Percentiles rank a stretch among this genome's conserved stretches.
phyloP scores from a whole-genome alignment of 1,140 invertebrate genomes.

The Vollenhovia emeryi region DNA sequence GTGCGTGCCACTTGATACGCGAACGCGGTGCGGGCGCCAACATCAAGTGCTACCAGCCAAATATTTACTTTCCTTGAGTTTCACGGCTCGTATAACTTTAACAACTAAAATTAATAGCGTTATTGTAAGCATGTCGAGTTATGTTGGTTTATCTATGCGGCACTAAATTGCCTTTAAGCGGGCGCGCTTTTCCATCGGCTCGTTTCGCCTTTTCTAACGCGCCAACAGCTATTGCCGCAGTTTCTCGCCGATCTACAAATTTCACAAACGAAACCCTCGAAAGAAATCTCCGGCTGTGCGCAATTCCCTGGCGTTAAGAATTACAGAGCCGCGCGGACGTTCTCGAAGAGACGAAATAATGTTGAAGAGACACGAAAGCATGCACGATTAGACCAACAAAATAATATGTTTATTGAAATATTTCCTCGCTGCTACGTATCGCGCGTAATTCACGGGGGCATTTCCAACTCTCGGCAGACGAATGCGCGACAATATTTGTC shows the following conservation, averaged over 20 bases:
- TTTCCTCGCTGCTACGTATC: background rate
- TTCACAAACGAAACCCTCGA: background rate
- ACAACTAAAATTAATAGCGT: conserved; percentile 60
- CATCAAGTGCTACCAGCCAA: conserved; percentile 60
- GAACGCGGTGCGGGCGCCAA: conserved; percentile 53
- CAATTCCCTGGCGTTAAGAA: background rate
- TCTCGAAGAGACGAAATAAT: background rate
- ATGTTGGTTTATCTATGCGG: conserved; percentile 51
- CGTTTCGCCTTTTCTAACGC: background rate
- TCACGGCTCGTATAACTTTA: conserved; percentile 57
- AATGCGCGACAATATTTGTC: conserved; percentile 20
- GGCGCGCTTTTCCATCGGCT: background rate
- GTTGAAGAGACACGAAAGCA: background rate
- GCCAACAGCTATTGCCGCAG: background rate
- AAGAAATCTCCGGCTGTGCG: background rate
- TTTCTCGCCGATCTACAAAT: background rate
- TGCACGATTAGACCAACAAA: background rate
- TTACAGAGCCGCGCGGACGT: background rate
- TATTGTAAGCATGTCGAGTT: conserved; percentile 58
- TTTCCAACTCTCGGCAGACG: background rate
- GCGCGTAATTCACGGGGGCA: background rate
- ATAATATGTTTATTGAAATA: background rate
- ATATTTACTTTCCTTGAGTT: conserved; percentile 61
- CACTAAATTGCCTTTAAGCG: conserved; percentile 44
- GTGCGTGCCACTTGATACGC: conserved; percentile 59